Evolutionary conservation across 2,113 vertebrate genomes (phyloP).

Genomic region (Struthidea cinerea): DNA sequence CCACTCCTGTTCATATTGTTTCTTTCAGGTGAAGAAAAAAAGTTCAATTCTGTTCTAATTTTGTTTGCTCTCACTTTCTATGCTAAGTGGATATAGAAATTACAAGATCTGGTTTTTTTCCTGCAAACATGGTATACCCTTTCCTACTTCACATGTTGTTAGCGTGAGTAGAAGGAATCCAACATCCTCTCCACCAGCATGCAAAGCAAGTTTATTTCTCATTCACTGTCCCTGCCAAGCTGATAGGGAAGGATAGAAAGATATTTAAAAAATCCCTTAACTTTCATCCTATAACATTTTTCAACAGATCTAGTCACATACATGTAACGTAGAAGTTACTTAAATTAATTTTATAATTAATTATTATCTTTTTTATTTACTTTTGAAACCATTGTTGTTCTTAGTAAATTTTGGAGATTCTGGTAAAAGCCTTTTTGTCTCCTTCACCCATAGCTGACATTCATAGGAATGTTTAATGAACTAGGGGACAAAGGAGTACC

Average conservation of each 20-base stretch:
- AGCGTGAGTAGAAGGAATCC: accelerated
- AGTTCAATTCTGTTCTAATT: not conserved
- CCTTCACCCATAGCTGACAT: not conserved
- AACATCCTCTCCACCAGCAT: not conserved
- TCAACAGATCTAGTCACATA: not conserved
- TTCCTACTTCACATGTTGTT: not conserved
- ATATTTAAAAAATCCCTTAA: not conserved
- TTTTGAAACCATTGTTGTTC: not conserved
- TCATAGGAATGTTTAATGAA: not conserved
- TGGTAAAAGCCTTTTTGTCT: not conserved
- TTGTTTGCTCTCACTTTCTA: not conserved
- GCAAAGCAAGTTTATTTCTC: not conserved
- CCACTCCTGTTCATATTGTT: not conserved
- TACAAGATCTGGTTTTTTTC: not conserved
- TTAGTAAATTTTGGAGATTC: not conserved
- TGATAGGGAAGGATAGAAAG: not conserved
- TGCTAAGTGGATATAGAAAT: not conserved
- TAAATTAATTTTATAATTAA: not conserved
- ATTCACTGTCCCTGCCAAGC: not conserved
- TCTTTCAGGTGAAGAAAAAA: not conserved
- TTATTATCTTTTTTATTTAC: not conserved
- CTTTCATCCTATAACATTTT: not conserved
- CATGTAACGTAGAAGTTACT: not conserved
- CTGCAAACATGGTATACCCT: not conserved
- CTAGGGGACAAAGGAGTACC: not conserved